Conservation (phyloP, 2,113 vertebrate genomes). For the Gymnorhina tibicen region DNA sequence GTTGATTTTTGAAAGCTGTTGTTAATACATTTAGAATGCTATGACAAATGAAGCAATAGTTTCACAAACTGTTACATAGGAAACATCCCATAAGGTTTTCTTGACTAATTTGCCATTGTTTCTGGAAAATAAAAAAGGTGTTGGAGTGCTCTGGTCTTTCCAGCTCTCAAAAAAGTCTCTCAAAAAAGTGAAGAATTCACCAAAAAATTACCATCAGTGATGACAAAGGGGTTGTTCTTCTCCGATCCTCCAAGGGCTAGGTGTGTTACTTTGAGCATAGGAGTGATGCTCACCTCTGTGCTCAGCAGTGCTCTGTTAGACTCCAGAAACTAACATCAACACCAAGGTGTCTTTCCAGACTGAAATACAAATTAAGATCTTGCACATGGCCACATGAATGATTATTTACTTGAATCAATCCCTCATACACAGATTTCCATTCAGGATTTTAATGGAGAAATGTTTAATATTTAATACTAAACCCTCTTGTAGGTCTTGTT, state of each 20-base stretch:
- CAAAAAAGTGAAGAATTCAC: background rate
- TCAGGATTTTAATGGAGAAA: slow-evolving; percentile 15
- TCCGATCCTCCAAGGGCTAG: background rate
- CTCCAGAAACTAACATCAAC: background rate
- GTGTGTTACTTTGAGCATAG: background rate
- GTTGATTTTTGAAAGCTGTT: background rate
- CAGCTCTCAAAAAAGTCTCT: background rate
- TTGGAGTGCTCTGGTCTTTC: background rate
- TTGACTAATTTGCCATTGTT: background rate
- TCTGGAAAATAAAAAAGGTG: background rate
- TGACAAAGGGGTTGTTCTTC: background rate
- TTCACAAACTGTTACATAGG: background rate
- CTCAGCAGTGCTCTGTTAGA: background rate
- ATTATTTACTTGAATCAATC: background rate
- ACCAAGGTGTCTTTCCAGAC: background rate
- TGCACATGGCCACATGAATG: background rate
- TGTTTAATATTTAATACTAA: slow-evolving; percentile 25
- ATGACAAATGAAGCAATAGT: background rate
- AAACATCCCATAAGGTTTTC: background rate
- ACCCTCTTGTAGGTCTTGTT: background rate
- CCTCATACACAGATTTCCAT: background rate
- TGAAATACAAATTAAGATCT: background rate
- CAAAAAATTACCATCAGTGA: rapidly evolving
- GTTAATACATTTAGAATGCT: background rate
- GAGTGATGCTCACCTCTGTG: background rate